Evolutionary conservation across 1,140 invertebrate genomes (phyloP), one percentile per base, ranked within the genome.

Genomic region (Microplitis mediator): DNA sequence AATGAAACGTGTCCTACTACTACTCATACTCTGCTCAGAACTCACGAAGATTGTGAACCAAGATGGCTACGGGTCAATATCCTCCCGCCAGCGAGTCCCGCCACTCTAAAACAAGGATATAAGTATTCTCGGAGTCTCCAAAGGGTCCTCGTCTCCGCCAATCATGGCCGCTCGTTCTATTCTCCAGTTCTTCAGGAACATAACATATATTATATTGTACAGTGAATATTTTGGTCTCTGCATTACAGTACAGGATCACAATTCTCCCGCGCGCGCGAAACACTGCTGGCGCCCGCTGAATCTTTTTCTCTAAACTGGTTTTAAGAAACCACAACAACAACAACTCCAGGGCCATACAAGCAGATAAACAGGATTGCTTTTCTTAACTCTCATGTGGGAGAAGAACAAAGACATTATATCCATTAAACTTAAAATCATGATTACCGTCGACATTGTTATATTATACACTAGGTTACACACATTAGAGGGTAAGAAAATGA

Each of bases 41-140:
- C 11, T 67, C 51, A 73, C 69, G n/a, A 66, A 71, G 51, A 74
- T 67, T 74, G 78, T 78, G 81, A 79, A 77, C 77, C 79, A 82
- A 81, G 66, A 84, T 84, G 81, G 81, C 78, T 76, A 9, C 66
- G 77, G 80, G 82, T 84, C 82, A 84, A 83, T 74, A 82, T 79
- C 81, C 79, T 80, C 72, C 45, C 70, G 74, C 69, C 65, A 39
- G 54, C 39, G 58, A 63, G 75, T 68, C 35, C 16, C 45, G n/a
- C 13, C 0, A 45, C 45, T 52, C 52, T 11, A 50, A 14, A 51
- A 31, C 14, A 23, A 64, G 11, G 52, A 56, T 64, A 14, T 64
- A 16, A 8, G n/a, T 32, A 13, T 32, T 50, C n/a, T 69, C 36
- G 4, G 14, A 13, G 32, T 68, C 52, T 16, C 58, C 16, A 35